Conservation (phyloP, 2,888 invertebrate genomes). For the Pterostichus madidus region DNA sequence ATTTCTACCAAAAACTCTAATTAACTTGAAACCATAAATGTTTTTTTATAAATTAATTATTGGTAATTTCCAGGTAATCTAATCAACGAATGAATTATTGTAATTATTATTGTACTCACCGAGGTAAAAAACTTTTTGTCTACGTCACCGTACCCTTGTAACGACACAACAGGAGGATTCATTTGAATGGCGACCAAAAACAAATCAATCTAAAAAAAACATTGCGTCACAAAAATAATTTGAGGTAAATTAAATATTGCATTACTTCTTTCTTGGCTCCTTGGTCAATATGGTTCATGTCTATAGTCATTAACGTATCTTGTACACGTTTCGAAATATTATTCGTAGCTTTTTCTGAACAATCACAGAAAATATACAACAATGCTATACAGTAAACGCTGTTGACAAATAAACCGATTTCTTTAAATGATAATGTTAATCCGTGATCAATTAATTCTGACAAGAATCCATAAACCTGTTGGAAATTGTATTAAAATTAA, state of each 20-base stretch:
- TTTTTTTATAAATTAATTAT: background rate
- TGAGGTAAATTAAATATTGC: background rate
- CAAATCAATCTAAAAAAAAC: constrained; percentile 80
- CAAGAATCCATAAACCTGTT: constrained; percentile 81
- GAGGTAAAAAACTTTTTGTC: constrained; percentile 83
- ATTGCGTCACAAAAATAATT: constrained; percentile 72
- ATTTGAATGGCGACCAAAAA: constrained; percentile 85
- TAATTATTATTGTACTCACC: constrained; percentile 75
- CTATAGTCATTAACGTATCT: constrained; percentile 80
- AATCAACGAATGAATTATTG: constrained; percentile 3
- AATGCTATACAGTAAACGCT: constrained; percentile 81
- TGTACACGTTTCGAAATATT: constrained; percentile 84
- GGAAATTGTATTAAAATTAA: constrained; percentile 22
- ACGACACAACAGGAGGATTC: constrained; percentile 85
- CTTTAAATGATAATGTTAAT: constrained; percentile 83
- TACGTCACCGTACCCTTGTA: constrained; percentile 84
- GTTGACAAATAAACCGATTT: constrained; percentile 83
- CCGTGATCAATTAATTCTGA: constrained; percentile 85
- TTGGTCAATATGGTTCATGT: constrained; percentile 80
- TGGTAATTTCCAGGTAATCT: background rate
- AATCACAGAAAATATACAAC: constrained; percentile 83
- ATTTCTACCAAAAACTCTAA: too few species aligned
- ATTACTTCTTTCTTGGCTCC: constrained; percentile 82
- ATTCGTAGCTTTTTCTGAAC: constrained; percentile 83
- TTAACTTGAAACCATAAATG: too few species aligned